Evolutionary conservation across 2,797 vertebrate genomes (phyloP), one percentile per base, ranked within the genome.

Genomic region (Apogon talboti): DNA sequence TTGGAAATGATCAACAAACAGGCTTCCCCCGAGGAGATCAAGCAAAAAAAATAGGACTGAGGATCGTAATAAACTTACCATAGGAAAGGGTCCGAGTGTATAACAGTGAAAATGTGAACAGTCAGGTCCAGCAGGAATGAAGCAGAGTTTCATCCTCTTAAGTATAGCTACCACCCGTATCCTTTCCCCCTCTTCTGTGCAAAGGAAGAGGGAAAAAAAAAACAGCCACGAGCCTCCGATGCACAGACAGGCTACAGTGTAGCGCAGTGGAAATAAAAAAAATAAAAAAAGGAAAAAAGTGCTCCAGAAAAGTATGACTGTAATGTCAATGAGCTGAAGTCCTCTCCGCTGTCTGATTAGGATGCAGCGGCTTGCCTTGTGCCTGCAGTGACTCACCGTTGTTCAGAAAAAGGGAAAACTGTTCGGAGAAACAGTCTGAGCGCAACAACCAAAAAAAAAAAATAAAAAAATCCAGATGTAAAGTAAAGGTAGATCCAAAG

Each of bases 241-340:
- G 60, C 77, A 77, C 86, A 78, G 62, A 49, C 77, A 72, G 74
- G 76, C 82, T 88, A 84, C 88, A 85, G 85, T 65, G 86, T 82
- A 73, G 88, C 84, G 85, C 88, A 83, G 90, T 83, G 77, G 76
- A 70, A 73, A 83, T 46, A 48, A 53, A 62, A 67, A 72, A 74
- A 63, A 79, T 58, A 66, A 67, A 54, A 66, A 30, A 35, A 10
- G 9, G 10, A 35, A 84, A 88, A 91, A 93, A 93, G 90, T 89
- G 92, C 87, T 92, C 89, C 90, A 82, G 85, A 90, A 94, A 94
- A 93, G 92, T 92, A 83, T 93, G 92, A 91, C 89, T 91, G 91
- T 90, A 92, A 92, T 93, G 92, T 92, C 91, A 93, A 92, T 92
- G 92, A 93, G 93, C 82, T 79, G 84, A 89, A 91, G 91, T 92